Evolutionary conservation across 2,797 vertebrate species (phyloP).

Genomic region (Rhinophrynus dorsalis): DNA sequence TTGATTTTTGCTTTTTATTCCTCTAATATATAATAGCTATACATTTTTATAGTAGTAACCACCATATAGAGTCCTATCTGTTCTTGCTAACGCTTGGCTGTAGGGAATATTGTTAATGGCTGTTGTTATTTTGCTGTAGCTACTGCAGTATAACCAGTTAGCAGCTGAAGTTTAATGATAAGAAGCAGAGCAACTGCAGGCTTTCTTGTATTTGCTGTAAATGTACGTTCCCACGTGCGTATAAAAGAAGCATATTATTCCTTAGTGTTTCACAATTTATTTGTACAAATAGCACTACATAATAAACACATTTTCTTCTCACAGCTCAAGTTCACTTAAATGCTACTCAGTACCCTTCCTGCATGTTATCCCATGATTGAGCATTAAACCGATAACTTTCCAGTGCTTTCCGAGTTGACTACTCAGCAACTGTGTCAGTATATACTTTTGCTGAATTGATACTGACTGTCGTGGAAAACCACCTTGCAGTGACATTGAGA

Average conservation of each 20-base stretch:
- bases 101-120: not conserved
- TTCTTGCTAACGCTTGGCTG: too few relatives aligned
- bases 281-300: conserved; percentile 33
- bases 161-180: conserved; percentile 32
- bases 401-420: not conserved
- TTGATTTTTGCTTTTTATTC: too few relatives aligned
- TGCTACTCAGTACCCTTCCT: not conserved
- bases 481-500: not conserved
- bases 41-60: too few relatives aligned
- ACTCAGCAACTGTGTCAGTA: not conserved
- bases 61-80: too few relatives aligned
- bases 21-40: too few relatives aligned
- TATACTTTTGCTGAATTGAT: too few relatives aligned
- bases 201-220: conserved; percentile 17
- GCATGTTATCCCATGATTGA: conserved; percentile 2
- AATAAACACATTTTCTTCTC: conserved; percentile 33
- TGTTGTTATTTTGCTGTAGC: conserved; percentile 4
- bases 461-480: not conserved
- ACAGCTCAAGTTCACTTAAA: conserved; percentile 18
- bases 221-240: conserved; percentile 18
- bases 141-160: conserved; percentile 10
- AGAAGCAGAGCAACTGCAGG: not conserved
- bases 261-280: conserved; percentile 29
- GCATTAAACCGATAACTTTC: not conserved
- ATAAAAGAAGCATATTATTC: conserved; percentile 12